Conservation (phyloP, 1,140 invertebrate species). For the Cotesia typhae region DNA sequence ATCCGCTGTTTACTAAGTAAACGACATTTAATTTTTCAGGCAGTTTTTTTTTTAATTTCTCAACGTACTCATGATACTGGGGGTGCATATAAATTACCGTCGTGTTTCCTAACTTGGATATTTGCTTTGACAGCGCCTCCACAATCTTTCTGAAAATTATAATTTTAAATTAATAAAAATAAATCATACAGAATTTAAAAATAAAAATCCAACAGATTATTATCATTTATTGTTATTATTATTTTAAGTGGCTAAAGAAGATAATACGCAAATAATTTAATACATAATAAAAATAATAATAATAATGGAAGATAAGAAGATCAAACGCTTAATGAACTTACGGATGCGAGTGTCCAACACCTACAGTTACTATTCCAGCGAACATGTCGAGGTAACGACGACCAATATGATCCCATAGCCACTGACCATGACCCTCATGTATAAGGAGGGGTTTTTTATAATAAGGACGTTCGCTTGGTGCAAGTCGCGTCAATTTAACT, state of each 20-base stretch:
- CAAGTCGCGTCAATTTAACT: constrained; percentile 68
- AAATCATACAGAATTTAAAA: no score
- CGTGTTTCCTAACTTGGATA: constrained; percentile 87
- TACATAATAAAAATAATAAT: neutral
- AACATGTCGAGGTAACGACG: constrained; percentile 93
- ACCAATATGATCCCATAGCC: constrained; percentile 88
- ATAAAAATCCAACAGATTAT: no score
- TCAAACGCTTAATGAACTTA: constrained; percentile 67
- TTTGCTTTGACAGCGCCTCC: constrained; percentile 80
- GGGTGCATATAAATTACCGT: constrained; percentile 92
- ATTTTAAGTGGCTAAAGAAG: neutral
- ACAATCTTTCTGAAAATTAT: constrained; percentile 74
- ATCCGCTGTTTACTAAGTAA: constrained; percentile 95
- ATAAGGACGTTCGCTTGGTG: constrained; percentile 76
- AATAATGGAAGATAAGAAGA: neutral
- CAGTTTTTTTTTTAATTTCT: constrained; percentile 81
- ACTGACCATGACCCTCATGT: constrained; percentile 89
- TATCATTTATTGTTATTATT: neutral
- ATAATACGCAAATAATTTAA: neutral
- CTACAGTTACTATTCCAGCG: constrained; percentile 95
- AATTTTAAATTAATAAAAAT: constrained; percentile 11
- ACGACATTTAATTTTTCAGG: constrained; percentile 82
- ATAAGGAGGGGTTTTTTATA: constrained; percentile 88
- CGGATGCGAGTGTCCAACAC: constrained; percentile 98
- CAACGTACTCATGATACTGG: constrained; percentile 89